phyloP scores from a whole-genome alignment of 2,113 vertebrate species.

The Rhadina sibilatrix region DNA sequence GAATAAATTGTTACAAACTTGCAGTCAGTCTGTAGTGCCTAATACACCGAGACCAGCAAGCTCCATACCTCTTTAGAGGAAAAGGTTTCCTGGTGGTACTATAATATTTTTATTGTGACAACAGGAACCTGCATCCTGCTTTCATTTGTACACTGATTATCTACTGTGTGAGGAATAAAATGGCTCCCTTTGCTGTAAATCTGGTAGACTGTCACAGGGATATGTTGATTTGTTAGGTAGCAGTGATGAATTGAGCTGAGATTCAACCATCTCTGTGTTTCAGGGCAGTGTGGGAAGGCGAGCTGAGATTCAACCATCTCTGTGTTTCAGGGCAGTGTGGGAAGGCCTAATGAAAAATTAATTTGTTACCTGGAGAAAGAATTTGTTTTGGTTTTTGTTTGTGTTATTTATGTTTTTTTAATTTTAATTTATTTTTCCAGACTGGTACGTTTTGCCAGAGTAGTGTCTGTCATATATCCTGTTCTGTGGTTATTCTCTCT shows the following conservation, averaged over 20 bases:
- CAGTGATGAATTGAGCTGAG: neutral
- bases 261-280: neutral
- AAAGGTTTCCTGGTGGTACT: neutral
- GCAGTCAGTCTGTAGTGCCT: neutral
- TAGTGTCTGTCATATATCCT: neutral
- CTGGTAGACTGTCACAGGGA: neutral
- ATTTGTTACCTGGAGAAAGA: neutral
- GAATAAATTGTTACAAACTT: neutral
- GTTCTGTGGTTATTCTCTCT: neutral
- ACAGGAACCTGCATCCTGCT: neutral
- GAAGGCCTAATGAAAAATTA: neutral
- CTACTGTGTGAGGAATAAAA: neutral
- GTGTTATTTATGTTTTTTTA: neutral
- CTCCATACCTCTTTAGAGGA: neutral
- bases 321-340: neutral
- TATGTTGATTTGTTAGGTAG: neutral
- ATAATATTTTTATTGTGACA: neutral
- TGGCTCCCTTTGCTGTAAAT: neutral
- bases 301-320: neutral
- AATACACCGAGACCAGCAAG: neutral
- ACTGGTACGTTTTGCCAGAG: neutral
- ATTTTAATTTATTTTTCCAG: neutral
- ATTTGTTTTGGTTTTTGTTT: neutral
- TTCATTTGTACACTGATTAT: neutral
- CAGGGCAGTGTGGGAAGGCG: neutral